phyloP scores from a whole-genome alignment of 2,113 vertebrate genomes.

The Onychostoma macrolepis region DNA sequence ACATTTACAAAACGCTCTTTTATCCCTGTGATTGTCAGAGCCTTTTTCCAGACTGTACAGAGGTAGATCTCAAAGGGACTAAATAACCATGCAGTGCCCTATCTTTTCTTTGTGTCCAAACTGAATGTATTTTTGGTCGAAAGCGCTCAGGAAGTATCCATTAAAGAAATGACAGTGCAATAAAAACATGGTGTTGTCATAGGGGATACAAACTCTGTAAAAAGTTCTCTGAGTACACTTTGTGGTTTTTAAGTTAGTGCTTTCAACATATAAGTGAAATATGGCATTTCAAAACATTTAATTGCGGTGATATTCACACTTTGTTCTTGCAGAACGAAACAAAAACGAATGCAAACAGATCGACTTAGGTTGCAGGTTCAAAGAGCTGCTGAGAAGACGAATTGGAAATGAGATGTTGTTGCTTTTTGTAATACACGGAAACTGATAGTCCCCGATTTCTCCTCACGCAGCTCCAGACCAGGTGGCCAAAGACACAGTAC shows the following conservation, averaged over 20 bases:
- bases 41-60: neutral
- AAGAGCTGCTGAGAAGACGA: neutral
- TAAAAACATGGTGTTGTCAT: slow-evolving; percentile 40
- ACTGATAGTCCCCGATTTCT: slow-evolving; percentile 54
- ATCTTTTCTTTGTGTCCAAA: slow-evolving; percentile 22
- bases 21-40: neutral
- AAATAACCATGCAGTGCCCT: neutral
- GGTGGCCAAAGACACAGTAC: slow-evolving; percentile 80
- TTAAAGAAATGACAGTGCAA: slow-evolving; percentile 33
- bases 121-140: slow-evolving; percentile 26
- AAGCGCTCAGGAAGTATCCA: slow-evolving; percentile 23
- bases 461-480: slow-evolving; percentile 73
- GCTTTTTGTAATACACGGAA: slow-evolving; percentile 63
- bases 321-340: neutral
- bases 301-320: neutral
- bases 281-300: neutral
- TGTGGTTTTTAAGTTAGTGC: neutral
- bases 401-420: slow-evolving; percentile 78
- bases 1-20: slow-evolving; percentile 21
- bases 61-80: slow-evolving; percentile 32
- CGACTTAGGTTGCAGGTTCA: slow-evolving; percentile 3
- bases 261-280: slow-evolving; percentile 13
- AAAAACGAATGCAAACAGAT: neutral
- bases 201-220: neutral
- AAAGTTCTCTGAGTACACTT: neutral